Percentiles rank a stretch among this genome's conserved stretches.
These are phyloP conservation scores for Anguilla japonica DNA, from an alignment of 2,113 vertebrate genomes.

Conservation along the genomic window DNA sequence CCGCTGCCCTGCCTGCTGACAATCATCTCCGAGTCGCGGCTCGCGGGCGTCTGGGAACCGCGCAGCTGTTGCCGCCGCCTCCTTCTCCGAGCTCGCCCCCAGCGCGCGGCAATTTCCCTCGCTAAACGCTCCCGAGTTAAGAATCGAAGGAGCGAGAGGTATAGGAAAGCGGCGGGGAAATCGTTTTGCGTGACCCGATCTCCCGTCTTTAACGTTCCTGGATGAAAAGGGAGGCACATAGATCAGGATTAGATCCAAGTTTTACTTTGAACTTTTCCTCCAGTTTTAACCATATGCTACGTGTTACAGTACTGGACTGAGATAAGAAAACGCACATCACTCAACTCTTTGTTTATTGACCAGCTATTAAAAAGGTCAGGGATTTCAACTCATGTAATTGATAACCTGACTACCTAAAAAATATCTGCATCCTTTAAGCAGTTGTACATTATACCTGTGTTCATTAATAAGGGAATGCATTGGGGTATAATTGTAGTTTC, in stretches of 20 bases:
- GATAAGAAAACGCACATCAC: not conserved
- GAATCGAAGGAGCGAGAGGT: slow-evolving; percentile 23
- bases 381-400: not conserved
- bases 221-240: not conserved
- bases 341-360: not conserved
- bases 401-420: not conserved
- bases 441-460: not conserved
- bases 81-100: slow-evolving; percentile 10
- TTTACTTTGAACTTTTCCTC: not conserved
- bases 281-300: too few relatives aligned
- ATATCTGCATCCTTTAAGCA: not conserved
- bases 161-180: slow-evolving; percentile 32
- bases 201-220: slow-evolving; percentile 1
- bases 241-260: not conserved
- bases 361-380: too few relatives aligned
- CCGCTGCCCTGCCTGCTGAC: slow-evolving; percentile 63
- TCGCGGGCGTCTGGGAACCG: slow-evolving; percentile 46
- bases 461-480: not conserved
- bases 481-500: not conserved
- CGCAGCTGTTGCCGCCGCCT: slow-evolving; percentile 29
- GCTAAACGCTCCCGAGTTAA: slow-evolving; percentile 42
- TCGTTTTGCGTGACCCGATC: not conserved
- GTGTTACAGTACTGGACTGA: not conserved
- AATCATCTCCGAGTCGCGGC: slow-evolving; percentile 46
- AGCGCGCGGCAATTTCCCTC: slow-evolving; percentile 47